Base-by-base conservation (phyloP, 2,797 vertebrate genomes). In the Lindbergichthys nudifrons region DNA sequence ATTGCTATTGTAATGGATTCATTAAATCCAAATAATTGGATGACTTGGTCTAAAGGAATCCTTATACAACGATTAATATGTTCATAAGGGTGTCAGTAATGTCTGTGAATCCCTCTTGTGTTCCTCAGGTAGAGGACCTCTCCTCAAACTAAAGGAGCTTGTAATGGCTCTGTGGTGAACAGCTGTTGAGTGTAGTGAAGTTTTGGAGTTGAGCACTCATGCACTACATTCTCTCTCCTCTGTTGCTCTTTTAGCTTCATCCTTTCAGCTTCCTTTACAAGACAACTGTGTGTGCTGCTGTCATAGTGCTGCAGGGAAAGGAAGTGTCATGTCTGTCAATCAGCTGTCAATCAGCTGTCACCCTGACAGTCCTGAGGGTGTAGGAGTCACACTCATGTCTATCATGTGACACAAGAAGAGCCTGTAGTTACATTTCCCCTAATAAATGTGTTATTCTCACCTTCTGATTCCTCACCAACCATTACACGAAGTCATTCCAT, bases 281-380 rank as follows among this genome's bases (percentile, higher is more conserved):
- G 52, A 26, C 19, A 14, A 3, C 3, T 36, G 43, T 16, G 39
- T 19, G 21, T 66, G 16, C 13, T 19, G 12, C 32, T 71, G 3
- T 46, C 30, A 67, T 63, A 75, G 56, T 75, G 66, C 70, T 42
- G 45, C 9, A 56, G 42, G 30, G 43, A 57, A 61, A 70, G 73
- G 30, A 64, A 82, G 74, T 66, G 67, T 71, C 69, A n/a, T 43
- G 77, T 76, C 76, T 80, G 82, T 82, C 83, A 83, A 36, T 88
- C 83, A 39, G 12, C 51, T 41, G 66, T 43, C 67, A 48, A 36
- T 14, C 69, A 67, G 70, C 75, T 76, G 81, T 43, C 66, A 46
- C 59, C 48, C 54, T 67, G 75, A 63, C 82, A 82, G 76, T 46
- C 42, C 59, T 64, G 71, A 67, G 65, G 62, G 65, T 80, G 47